Percentiles rank a stretch among this genome's conserved stretches.
Conservation (phyloP, 1,140 invertebrate genomes). For the Dolichoris vasculosae region DNA sequence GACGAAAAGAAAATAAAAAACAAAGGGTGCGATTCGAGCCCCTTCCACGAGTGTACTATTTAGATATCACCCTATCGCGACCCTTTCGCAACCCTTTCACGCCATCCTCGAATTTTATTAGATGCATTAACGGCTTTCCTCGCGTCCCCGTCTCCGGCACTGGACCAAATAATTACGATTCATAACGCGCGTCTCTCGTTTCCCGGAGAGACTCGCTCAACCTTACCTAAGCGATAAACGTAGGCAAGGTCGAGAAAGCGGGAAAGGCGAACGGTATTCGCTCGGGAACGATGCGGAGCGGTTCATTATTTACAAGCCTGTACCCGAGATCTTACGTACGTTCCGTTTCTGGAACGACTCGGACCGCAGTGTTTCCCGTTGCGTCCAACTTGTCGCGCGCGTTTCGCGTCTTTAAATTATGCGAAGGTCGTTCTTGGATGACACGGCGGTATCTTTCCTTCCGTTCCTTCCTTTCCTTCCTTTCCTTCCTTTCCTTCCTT, state of each 20-base stretch:
- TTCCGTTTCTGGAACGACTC: not conserved
- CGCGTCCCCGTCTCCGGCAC: not conserved
- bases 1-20: no score
- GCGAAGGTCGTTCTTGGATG: not conserved
- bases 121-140: not conserved
- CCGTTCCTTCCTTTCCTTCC: no score
- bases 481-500: no score
- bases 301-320: slow-evolving; percentile 66
- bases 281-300: slow-evolving; percentile 51
- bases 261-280: not conserved
- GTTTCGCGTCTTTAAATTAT: not conserved
- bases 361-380: not conserved
- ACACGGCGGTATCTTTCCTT: not conserved
- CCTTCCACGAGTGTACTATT: not conserved
- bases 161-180: slow-evolving; percentile 64
- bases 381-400: not conserved
- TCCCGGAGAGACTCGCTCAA: slow-evolving; percentile 57
- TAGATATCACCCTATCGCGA: slow-evolving; percentile 55
- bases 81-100: slow-evolving; percentile 44
- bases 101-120: not conserved
- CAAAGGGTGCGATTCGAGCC: not conserved
- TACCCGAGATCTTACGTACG: slow-evolving; percentile 54
- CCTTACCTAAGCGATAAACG: not conserved
- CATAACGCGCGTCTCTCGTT: slow-evolving; percentile 63
- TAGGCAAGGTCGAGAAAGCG: not conserved